A percentile compares a stretch with the other conserved stretches of the same genome.
phyloP scores from a whole-genome alignment of 2,797 vertebrate genomes.

The Gallinago nigripennis region DNA sequence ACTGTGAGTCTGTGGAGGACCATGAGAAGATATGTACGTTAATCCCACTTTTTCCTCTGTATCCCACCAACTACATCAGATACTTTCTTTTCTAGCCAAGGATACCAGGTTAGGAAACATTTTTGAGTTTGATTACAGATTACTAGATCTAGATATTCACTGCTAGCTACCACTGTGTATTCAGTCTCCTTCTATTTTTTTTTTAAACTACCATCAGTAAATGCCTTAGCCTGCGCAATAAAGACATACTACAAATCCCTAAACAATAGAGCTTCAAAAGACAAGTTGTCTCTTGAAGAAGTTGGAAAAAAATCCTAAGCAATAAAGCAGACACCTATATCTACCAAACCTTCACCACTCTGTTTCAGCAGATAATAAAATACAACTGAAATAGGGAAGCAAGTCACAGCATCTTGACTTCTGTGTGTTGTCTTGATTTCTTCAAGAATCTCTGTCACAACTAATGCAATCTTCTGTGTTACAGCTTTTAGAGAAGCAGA shows the following conservation, averaged over 20 bases:
- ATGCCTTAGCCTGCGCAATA: not conserved
- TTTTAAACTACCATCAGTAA: not conserved
- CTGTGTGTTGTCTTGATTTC: not conserved
- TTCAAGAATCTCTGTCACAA: not conserved
- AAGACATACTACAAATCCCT: not conserved
- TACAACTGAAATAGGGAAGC: not conserved
- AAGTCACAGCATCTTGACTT: not conserved
- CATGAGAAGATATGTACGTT: not conserved
- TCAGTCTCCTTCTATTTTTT: too few relatives aligned
- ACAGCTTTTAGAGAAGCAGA: not conserved
- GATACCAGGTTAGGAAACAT: not conserved
- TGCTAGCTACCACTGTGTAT: not conserved
- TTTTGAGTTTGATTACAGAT: not conserved
- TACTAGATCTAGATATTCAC: not conserved
- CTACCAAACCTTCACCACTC: not conserved
- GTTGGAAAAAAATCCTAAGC: not conserved
- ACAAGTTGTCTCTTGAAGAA: not conserved
- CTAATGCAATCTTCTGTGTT: not conserved
- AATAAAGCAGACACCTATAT: not conserved
- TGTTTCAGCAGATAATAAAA: not conserved
- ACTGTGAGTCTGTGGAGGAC: not conserved
- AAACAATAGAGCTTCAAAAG: not conserved
- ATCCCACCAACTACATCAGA: not conserved
- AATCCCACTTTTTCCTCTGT: not conserved
- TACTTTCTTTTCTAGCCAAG: not conserved